Conservation (phyloP, 2,888 invertebrate genomes). For the Coremacera marginata region DNA sequence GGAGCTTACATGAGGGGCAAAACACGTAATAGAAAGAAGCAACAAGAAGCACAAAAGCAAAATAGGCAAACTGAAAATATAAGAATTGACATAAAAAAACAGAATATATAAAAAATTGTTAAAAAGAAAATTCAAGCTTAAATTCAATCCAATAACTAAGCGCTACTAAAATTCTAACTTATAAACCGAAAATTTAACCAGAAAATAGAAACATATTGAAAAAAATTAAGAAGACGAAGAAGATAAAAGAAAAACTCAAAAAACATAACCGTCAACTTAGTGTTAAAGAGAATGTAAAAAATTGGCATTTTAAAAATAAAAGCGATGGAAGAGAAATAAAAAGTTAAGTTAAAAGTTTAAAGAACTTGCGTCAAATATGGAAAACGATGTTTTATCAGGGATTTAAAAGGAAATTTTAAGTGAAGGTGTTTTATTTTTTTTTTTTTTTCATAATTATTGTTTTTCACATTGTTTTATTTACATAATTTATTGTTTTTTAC, state of each 20-base stretch:
- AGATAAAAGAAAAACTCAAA: background rate
- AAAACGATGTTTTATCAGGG: slow-evolving; percentile 37
- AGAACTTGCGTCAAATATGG: slow-evolving; percentile 9
- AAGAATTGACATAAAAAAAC: background rate
- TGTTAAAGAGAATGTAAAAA: background rate
- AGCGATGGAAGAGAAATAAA: background rate
- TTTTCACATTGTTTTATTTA: background rate
- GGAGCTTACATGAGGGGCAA: background rate
- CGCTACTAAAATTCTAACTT: background rate
- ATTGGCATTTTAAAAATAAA: background rate
- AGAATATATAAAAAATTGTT: background rate
- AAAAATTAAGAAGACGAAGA: background rate
- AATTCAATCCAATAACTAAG: background rate
- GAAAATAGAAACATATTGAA: background rate
- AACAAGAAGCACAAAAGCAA: background rate
- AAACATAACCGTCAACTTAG: background rate
- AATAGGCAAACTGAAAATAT: background rate
- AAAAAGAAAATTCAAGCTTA: background rate
- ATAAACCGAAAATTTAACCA: background rate
- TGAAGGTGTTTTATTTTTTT: slow-evolving; percentile 11
- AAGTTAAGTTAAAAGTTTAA: background rate
- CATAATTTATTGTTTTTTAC: too few relatives aligned
- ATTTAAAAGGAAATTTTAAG: slow-evolving; percentile 14
- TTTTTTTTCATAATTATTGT: background rate
- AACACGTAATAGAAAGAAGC: background rate